Evolutionary conservation across 1,140 invertebrate genomes (phyloP), one percentile per base, ranked within the genome.

Genomic region (Ridgeia piscesae): DNA sequence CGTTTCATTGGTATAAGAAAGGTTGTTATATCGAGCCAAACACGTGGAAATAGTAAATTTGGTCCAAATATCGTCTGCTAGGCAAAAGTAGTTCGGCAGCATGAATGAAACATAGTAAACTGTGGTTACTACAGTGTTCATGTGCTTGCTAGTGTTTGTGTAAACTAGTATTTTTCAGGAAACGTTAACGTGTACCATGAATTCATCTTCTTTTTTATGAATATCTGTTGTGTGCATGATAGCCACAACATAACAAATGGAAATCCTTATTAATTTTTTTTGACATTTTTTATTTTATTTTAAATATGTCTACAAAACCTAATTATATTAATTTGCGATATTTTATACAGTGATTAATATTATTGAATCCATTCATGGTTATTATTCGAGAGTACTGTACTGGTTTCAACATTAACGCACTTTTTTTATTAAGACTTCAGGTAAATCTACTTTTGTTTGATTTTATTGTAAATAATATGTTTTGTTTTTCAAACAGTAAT

Each of bases 91-190:
- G 58, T 77, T 77, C 58, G 58, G 58, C 58, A 77, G 58, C 58
- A 77, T 77, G 58, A 77, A 77, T 77, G 58, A 77, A 77, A 77
- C 58, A 77, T 77, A 77, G 58, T 77, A 77, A 77, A 77, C 27
- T 17, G 58, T 77, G 58, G 58, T 77, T 77, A 77, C 58, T 77
- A 77, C 58, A 77, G 58, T 42, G 58, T 21, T 27, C 58, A 77
- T 77, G 58, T 77, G 58, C 17, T 77, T 77, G 58, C 27, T 77
- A 21, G 58, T 77, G 58, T 77, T 77, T 77, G 58, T 77, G 27
- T 77, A 77, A 77, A 77, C 11, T 21, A 77, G 58, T 77, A 6
- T 77, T 77, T 77, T 21, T 77, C 27, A 17, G 27, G 8, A 77
- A 77, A 77, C 6, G 4, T 14, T 77, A 77, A 4, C 58, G 11